Evolutionary conservation across 2,888 invertebrate genomes (phyloP), one percentile per base, ranked within the genome.

Genomic region (Rotaria sp.): DNA sequence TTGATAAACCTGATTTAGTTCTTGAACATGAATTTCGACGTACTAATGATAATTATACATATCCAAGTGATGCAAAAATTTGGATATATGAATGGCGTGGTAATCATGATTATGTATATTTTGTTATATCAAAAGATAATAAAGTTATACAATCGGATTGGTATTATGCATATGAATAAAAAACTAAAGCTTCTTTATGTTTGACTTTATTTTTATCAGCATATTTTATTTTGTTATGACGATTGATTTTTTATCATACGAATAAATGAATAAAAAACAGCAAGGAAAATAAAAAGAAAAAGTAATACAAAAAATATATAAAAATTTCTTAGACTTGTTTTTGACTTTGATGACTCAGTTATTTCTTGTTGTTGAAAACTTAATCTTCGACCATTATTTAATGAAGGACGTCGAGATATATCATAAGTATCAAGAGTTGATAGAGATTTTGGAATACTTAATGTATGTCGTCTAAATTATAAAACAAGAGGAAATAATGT

Each of bases 61-160:
- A 10, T 45, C 80, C 41, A 2, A 18, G 5, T 3, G 41, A n/a
- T 45, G n/a, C 80, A 2, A 80, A 80, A 45, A 80, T 80, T n/a
- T 80, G 80, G 80, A 45, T 80, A 26, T 80, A 80, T 45, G 80
- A 80, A 80, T 80, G 80, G 80, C 80, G 80, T 45, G 80, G 80
- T 26, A 35, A n/a, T 41, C 80, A 80, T 13, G 80, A 80, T 45
- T 80, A 45, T 80, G 80, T 80, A 45, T 80, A 80, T 80, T 80
- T 45, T 80, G 24, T 80, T 13, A 13, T 80, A n/a, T 67, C 67
- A 35, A 80, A 80, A 45, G 80, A 80, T n/a, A 80, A 80, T 45
- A 80, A 80, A 80, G 80, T 80, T n/a, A 15, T n/a, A 1, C 45
- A 45, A n/a, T 80, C 80, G 0, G 80, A 26, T 13, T 80, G 80